Conservation (phyloP, 2,888 invertebrate species). For the Falcaria lacertinaria region DNA sequence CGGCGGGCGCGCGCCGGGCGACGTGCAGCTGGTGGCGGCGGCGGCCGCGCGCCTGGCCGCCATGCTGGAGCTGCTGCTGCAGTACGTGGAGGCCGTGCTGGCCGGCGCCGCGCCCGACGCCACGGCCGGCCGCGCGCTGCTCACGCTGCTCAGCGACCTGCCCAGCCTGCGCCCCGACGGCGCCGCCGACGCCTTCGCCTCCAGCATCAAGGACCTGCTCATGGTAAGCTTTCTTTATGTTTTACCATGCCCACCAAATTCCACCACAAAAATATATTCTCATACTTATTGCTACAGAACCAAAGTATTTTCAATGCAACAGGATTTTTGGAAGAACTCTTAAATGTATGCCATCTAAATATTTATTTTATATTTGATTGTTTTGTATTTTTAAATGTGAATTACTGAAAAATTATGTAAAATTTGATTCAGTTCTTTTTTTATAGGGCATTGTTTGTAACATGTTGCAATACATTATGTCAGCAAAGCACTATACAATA, state of each 20-base stretch:
- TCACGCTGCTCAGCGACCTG: constrained; percentile 94
- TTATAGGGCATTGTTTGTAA: no score
- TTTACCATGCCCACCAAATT: not conserved
- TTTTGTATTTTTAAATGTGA: no score
- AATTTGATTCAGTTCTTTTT: no score
- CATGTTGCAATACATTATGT: no score
- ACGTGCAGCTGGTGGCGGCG: constrained; percentile 89
- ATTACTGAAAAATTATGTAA: no score
- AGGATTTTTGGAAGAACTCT: no score
- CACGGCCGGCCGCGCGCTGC: constrained; percentile 92
- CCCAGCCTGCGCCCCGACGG: constrained; percentile 93
- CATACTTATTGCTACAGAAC: no score
- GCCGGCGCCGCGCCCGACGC: constrained; percentile 88
- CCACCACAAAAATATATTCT: no score
- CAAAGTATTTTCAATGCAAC: no score
- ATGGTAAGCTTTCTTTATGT: constrained; percentile 89
- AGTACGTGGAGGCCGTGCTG: constrained; percentile 96
- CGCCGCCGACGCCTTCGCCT: constrained; percentile 96
- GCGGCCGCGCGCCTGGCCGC: constrained; percentile 88
- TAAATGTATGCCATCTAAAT: no score
- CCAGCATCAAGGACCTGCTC: constrained; percentile 96
- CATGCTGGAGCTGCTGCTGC: constrained; percentile 86
- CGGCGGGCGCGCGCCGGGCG: constrained; percentile 79
- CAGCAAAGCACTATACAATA: no score
- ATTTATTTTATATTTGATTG: no score